Evolutionary conservation across 2,113 vertebrate genomes (phyloP), one percentile per base, ranked within the genome.

Genomic region (Charina bottae): DNA sequence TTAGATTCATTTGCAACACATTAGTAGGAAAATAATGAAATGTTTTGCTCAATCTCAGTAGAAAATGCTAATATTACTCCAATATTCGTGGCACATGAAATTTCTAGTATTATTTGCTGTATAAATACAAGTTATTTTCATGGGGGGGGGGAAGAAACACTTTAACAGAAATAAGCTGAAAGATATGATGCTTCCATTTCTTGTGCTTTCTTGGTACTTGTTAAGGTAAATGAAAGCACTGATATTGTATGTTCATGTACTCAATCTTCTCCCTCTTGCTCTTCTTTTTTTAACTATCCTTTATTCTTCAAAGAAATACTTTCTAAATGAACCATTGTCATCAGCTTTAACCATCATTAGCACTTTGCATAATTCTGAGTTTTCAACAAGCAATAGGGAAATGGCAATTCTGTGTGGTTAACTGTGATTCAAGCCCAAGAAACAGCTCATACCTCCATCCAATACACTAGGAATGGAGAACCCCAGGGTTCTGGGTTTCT

Each of bases 11-110:
- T 88, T 83, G 6, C 54, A 46, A 42, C 24, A 58, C 72, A 83
- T 83, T 59, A 58, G 72, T 28, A 46, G 55, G 37, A 90, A 58
- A 54, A 42, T 46, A 54, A 83, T 83, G 33, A 90, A 90, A 42
- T 46, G n/a, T 83, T 90, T 59, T 84, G 23, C 23, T 83, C 72
- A 90, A 7, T 56, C 26, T 59, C 58, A 46, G 37, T 60, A 46
- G 54, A 26, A 90, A 90, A 59, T 90, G 33, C 72, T 90, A 83
- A 90, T 90, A 90, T 42, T 59, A 68, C 59, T 58, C 72, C 72
- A 90, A 59, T 90, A 90, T 83, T 90, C 21, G 2, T 46, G 72
- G 89, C 28, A 83, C 58, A 83, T 59, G 54, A 83, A 90, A 83
- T 13, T 42, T 90, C 42, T 42, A 42, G 42, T 42, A 42, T 42